Conservation (phyloP, 2,113 vertebrate species). For the Platichthys stellatus region DNA sequence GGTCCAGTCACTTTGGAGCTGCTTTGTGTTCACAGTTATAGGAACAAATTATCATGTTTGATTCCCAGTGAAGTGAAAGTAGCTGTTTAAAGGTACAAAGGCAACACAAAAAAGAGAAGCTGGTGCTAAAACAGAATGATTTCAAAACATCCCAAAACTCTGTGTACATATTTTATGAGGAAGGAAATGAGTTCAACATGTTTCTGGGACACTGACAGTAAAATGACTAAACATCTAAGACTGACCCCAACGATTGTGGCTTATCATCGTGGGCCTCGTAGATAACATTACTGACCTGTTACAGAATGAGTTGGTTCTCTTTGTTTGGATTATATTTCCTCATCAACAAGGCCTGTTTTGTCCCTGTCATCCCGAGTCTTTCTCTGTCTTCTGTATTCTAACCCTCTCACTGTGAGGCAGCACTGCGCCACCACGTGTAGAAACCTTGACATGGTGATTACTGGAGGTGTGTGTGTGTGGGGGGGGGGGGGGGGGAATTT, state of each 20-base stretch:
- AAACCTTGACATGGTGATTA: neutral
- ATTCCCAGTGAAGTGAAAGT: slow-evolving; percentile 8
- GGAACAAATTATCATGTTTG: slow-evolving; percentile 14
- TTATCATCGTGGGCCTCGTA: neutral
- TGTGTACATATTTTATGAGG: slow-evolving; percentile 6
- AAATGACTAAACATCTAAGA: neutral
- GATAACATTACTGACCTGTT: neutral
- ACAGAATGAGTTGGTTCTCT: neutral
- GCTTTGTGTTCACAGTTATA: neutral
- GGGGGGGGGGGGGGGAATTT: neutral
- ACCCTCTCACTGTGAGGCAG: neutral
- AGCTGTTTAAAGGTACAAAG: neutral
- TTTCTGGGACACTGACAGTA: neutral
- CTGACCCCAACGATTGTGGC: neutral
- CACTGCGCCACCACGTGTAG: neutral
- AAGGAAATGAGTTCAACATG: slow-evolving; percentile 27
- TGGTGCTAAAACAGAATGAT: neutral
- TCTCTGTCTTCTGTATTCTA: neutral
- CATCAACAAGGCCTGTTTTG: neutral
- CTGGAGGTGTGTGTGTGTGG: neutral
- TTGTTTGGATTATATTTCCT: neutral
- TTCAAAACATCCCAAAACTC: slow-evolving; percentile 1
- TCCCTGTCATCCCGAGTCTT: neutral
- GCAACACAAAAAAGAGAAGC: neutral
- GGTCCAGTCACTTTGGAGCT: too few relatives aligned